A percentile compares a stretch with the other conserved stretches of the same genome.
Conservation (phyloP, 2,888 invertebrate genomes). For the Halictus ligatus region DNA sequence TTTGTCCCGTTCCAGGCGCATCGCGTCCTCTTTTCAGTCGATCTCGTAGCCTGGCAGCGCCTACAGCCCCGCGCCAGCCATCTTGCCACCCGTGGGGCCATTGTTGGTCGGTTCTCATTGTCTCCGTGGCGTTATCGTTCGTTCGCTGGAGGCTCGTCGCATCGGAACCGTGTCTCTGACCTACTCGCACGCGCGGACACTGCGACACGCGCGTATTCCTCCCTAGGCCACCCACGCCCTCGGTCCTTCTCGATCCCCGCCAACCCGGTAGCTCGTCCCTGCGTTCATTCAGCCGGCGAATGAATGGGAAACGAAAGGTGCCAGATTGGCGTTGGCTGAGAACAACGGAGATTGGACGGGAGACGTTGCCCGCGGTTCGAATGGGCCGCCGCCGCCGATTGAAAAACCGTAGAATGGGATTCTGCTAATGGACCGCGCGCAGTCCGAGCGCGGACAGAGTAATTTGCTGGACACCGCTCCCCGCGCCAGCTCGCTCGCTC, state of each 20-base stretch:
- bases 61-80: constrained; percentile 41
- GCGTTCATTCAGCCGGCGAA: constrained; percentile 49
- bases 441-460: constrained; percentile 33
- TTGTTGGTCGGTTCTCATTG: constrained; percentile 69
- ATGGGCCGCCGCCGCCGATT: constrained; percentile 48
- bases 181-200: constrained; percentile 46
- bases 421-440: constrained; percentile 47
- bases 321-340: constrained; percentile 56
- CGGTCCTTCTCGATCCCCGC: not conserved
- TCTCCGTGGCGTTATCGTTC: constrained; percentile 65
- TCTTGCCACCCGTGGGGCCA: constrained; percentile 63
- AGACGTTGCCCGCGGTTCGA: constrained; percentile 43
- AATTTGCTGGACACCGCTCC: constrained; percentile 41
- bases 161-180: constrained; percentile 54
- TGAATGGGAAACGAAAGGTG: constrained; percentile 61
- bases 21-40: constrained; percentile 65
- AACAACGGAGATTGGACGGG: constrained; percentile 62
- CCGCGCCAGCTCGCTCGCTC: not conserved
- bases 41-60: constrained; percentile 38
- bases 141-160: constrained; percentile 48
- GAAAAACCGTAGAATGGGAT: constrained; percentile 48
- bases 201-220: constrained; percentile 29
- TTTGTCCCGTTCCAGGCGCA: constrained; percentile 68
- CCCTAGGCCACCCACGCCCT: not conserved
- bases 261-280: not conserved